Evolutionary conservation across 2,888 invertebrate genomes (phyloP).

Genomic region (Plemyria rubiginata): DNA sequence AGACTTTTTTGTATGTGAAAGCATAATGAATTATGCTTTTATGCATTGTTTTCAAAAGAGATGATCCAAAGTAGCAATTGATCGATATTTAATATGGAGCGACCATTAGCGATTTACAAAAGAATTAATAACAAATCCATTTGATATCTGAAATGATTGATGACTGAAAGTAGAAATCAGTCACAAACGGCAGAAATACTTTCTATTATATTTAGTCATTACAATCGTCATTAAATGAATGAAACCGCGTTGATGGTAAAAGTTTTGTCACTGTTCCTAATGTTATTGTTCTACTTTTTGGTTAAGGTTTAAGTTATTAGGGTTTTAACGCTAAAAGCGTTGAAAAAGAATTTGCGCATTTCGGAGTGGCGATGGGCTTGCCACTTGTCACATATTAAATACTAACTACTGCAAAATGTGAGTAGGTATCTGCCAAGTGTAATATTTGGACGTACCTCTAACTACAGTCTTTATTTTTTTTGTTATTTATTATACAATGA

Average conservation of each 20-base stretch:
- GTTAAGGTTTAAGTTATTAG: no score
- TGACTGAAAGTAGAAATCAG: constrained; percentile 60
- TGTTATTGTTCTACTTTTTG: no score
- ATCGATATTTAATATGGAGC: not conserved
- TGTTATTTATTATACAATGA: no score
- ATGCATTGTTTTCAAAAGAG: not conserved
- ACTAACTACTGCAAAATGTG: no score
- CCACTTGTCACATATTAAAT: no score
- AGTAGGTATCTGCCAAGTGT: no score
- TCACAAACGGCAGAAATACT: constrained; percentile 54
- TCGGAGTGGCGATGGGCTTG: no score
- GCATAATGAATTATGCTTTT: not conserved
- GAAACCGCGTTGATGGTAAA: not conserved
- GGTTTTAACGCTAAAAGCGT: no score
- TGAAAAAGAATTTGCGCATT: no score
- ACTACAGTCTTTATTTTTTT: no score
- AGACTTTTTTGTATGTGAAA: not conserved
- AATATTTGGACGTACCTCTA: no score
- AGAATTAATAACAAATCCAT: constrained; percentile 42
- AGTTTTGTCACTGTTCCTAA: not conserved
- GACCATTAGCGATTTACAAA: constrained; percentile 42
- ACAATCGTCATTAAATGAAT: constrained; percentile 36
- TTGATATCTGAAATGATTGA: constrained; percentile 51
- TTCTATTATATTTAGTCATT: constrained; percentile 55
- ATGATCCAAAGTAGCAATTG: not conserved